A percentile compares a stretch with the other conserved stretches of the same genome.
These are phyloP conservation scores for Ypsolopha sequella DNA, from an alignment of 2,888 invertebrate species.

Conservation along the genomic window DNA sequence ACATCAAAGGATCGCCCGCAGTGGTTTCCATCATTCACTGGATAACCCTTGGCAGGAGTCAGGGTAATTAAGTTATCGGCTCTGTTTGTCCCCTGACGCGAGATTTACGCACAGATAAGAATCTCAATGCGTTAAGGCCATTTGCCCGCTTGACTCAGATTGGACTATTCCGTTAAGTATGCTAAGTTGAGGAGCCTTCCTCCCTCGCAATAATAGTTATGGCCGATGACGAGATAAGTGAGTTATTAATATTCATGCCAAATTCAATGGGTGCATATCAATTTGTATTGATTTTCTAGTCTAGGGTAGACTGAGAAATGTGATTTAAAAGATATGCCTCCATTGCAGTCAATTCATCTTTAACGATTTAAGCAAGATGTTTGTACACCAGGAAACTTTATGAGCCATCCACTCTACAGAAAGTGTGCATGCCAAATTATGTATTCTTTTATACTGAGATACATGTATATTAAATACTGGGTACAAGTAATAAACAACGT, in stretches of 20 bases:
- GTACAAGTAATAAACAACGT: conserved; percentile 15
- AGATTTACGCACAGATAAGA: conserved; percentile 52
- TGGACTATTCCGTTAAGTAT: conserved; percentile 58
- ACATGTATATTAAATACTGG: conserved; percentile 6
- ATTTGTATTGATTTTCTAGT: conserved; percentile 26
- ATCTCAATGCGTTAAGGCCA: conserved; percentile 57
- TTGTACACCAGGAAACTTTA: neutral
- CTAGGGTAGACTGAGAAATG: conserved; percentile 11
- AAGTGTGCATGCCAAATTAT: neutral
- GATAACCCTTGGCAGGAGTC: conserved; percentile 34
- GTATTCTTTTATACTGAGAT: neutral
- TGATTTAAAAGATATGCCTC: neutral
- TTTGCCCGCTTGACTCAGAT: conserved; percentile 52
- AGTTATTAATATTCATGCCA: conserved; percentile 50
- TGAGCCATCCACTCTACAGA: neutral
- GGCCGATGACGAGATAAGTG: conserved; percentile 42
- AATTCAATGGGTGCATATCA: conserved; percentile 20
- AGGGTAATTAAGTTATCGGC: conserved; percentile 56
- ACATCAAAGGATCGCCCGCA: conserved; percentile 11
- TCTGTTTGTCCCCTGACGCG: conserved; percentile 29
- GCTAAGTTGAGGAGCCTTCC: conserved; percentile 34
- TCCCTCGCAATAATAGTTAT: conserved; percentile 54
- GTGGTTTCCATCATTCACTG: conserved; percentile 31
- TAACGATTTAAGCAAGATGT: neutral
- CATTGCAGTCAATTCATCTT: neutral